These are phyloP conservation scores for Urophycis tenuis DNA, from an alignment of 2,797 vertebrate genomes.

Conservation along the genomic window DNA sequence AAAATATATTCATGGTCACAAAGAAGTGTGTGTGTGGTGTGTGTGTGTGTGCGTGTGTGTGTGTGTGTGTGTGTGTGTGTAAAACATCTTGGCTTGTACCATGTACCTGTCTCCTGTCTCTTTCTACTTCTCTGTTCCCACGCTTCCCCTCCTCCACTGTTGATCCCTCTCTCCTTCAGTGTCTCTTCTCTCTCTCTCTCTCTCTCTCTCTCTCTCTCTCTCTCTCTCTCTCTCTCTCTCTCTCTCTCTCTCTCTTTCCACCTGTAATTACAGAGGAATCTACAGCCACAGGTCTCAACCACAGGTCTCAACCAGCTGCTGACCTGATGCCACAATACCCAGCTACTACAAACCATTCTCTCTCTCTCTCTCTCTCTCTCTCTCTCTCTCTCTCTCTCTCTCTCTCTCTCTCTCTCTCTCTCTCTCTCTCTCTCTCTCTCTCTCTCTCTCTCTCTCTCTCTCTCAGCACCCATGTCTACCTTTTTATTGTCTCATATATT, in stretches of 20 bases:
- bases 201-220: slow-evolving; percentile 19
- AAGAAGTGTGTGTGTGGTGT: background rate
- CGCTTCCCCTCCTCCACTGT: slow-evolving; percentile 26
- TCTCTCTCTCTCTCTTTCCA: slow-evolving; percentile 43
- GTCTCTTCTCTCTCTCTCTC: slow-evolving; percentile 39
- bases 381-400: slow-evolving; percentile 7
- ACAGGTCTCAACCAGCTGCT: slow-evolving; percentile 38
- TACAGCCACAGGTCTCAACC: slow-evolving; percentile 53
- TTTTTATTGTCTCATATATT: slow-evolving; percentile 20
- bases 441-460: slow-evolving; percentile 11
- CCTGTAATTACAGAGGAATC: slow-evolving; percentile 74
- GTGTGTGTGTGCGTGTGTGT: background rate
- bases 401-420: slow-evolving; percentile 9
- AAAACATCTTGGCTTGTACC: background rate
- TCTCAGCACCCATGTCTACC: slow-evolving; percentile 1
- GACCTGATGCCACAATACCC: slow-evolving; percentile 42
- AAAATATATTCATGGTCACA: too few species aligned
- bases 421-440: slow-evolving; percentile 26
- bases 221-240: slow-evolving; percentile 35
- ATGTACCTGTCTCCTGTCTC: background rate
- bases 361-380: slow-evolving; percentile 13
- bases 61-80: background rate
- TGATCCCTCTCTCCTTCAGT: slow-evolving; percentile 30
- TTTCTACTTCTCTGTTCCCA: slow-evolving; percentile 33
- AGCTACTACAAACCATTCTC: slow-evolving; percentile 5